phyloP scores from a whole-genome alignment of 2,888 invertebrate species.

The Alentia gelatinosa region DNA sequence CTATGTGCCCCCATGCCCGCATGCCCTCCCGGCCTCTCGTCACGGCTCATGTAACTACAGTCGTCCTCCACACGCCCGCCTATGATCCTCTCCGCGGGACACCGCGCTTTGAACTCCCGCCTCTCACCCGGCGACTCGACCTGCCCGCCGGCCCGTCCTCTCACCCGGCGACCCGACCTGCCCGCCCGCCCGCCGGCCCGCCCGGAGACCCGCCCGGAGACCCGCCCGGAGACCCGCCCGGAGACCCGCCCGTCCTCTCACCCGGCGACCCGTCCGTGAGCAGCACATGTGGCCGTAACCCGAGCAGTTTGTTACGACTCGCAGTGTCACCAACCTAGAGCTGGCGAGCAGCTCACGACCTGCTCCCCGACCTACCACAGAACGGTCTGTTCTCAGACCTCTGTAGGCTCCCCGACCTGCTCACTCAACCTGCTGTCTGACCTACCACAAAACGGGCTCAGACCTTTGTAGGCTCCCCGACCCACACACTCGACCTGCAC shows the following conservation, averaged over 20 bases:
- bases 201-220: background rate
- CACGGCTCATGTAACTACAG: background rate
- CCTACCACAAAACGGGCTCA: too few species aligned
- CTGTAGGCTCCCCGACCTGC: background rate
- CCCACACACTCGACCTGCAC: too few species aligned
- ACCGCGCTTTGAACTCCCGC: too few species aligned
- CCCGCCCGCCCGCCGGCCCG: background rate
- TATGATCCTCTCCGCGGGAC: background rate
- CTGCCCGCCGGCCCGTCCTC: background rate
- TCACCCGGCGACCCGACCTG: background rate
- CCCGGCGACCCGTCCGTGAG: background rate
- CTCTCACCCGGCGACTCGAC: too few species aligned
- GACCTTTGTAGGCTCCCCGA: too few species aligned
- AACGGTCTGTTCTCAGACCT: background rate
- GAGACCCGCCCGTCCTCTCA: background rate
- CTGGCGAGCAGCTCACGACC: too few species aligned
- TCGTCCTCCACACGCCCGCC: background rate
- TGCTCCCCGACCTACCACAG: too few species aligned
- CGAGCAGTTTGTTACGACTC: background rate
- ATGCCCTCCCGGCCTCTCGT: background rate
- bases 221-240: too few species aligned
- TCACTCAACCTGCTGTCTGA: too few species aligned
- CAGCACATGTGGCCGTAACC: background rate
- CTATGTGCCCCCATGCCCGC: background rate
- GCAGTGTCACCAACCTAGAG: too few species aligned